Base-by-base conservation (phyloP, 2,888 invertebrate genomes). In the Iphiclides podalirius region DNA sequence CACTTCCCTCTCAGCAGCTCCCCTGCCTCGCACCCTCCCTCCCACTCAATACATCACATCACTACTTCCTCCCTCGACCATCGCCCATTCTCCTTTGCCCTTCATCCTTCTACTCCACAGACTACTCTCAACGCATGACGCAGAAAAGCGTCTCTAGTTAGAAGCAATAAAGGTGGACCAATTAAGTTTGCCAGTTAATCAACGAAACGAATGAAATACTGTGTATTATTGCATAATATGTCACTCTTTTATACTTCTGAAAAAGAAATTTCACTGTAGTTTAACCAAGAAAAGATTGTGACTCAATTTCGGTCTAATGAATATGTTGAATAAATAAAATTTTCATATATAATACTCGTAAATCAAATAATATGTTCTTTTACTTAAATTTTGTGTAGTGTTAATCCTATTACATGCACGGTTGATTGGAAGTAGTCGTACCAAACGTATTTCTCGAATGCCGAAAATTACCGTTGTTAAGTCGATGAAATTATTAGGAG, bases 131-230 rank as follows among this genome's bases (percentile, higher is more conserved):
- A 55, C 60, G 53, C 60, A 43, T 65, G 66, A 63, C 53, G 52
- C 55, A 37, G 38, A 39, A 35, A 40, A 44, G 60, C 60, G 62
- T 57, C 61, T 58, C 58, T 77, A 74, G 77, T 72, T 75, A 75
- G 70, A 81, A 82, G 83, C 83, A 82, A 83, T 83, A 82, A 81
- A 75, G 83, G 83, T 83, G 84, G 82, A 83, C 83, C 83, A 79
- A 77, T 76, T 72, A 78, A 83, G 83, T 84, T 83, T 83, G 85
- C 86, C 85, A 75, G 76, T 67, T 72, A 77, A 75, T 84, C 86
- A 87, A 86, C 86, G 85, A 87, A 86, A 36, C 20, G 16, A 28
- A 28, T 28, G 2, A 9, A 28, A 41, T 41, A 47, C 36, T 36
- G 15, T 47, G 47, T 47, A 36, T 36, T 28, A 41, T 36, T 47